Conservation (phyloP, 1,140 invertebrate species). For the Drosophila sucinea region DNA sequence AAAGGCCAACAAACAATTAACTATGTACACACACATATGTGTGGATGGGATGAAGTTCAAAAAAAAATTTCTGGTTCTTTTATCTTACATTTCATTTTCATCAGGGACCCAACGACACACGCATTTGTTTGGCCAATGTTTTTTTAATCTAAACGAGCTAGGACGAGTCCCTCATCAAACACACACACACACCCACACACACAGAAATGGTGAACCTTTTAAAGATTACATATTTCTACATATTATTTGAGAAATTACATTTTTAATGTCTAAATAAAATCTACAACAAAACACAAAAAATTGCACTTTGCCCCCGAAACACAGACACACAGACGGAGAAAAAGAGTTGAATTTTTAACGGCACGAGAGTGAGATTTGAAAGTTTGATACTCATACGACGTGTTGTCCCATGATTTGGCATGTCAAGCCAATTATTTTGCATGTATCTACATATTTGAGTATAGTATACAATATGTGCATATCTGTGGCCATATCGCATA, state of each 20-base stretch:
- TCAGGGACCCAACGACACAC: not conserved
- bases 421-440: conserved; percentile 8
- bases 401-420: conserved; percentile 12
- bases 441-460: conserved; percentile 10
- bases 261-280: conserved; percentile 8
- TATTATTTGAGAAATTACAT: not conserved
- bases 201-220: not conserved
- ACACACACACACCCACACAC: not conserved
- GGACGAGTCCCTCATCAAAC: conserved; percentile 6
- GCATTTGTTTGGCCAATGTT: not conserved
- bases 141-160: not conserved
- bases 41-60: not conserved
- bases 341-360: conserved; percentile 6
- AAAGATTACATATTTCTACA: not conserved
- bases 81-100: conserved; percentile 6
- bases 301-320: not conserved
- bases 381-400: conserved; percentile 12
- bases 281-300: not conserved
- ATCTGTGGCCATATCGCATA: not conserved
- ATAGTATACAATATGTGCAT: conserved; percentile 7
- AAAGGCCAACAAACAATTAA: conserved; percentile 11
- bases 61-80: not conserved
- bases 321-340: not conserved
- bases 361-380: not conserved
- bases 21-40: not conserved